Evolutionary conservation across 2,113 vertebrate species (phyloP).

Genomic region (Microcebus murinus): DNA sequence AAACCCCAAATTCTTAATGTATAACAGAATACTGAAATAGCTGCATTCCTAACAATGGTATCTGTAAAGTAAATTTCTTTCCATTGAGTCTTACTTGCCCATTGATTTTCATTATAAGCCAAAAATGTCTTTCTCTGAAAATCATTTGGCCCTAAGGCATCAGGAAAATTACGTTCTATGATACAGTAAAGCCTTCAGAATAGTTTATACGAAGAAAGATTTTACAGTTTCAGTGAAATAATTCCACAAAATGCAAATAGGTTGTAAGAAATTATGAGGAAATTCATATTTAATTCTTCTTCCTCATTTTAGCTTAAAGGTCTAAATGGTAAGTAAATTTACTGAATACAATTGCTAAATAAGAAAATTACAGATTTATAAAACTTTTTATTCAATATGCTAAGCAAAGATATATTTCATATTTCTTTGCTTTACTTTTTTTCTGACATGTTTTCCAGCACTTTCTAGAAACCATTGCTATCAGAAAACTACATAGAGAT

Average conservation of each 20-base stretch:
- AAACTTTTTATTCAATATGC: not conserved
- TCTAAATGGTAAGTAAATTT: not conserved
- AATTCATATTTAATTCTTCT: not conserved
- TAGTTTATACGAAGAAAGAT: not conserved
- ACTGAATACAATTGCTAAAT: not conserved
- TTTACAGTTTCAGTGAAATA: not conserved
- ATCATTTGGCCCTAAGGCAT: not conserved
- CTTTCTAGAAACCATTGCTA: not conserved
- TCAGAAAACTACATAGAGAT: not conserved
- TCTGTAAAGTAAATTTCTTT: not conserved
- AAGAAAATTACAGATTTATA: not conserved
- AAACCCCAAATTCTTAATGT: not conserved
- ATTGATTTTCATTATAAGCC: not conserved
- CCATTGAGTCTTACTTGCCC: too few species aligned
- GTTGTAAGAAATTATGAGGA: not conserved
- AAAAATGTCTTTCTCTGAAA: not conserved
- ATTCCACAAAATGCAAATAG: conserved; percentile 25
- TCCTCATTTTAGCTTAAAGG: not conserved
- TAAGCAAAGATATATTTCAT: not conserved
- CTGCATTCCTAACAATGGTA: not conserved
- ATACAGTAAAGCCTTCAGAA: not conserved
- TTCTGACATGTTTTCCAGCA: not conserved
- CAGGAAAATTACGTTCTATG: not conserved
- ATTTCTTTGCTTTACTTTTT: not conserved
- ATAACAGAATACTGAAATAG: not conserved